These are phyloP conservation scores for Actinernus sp. DNA, from an alignment of 92 coral and sea anemone genomes.

Conservation along the genomic window DNA sequence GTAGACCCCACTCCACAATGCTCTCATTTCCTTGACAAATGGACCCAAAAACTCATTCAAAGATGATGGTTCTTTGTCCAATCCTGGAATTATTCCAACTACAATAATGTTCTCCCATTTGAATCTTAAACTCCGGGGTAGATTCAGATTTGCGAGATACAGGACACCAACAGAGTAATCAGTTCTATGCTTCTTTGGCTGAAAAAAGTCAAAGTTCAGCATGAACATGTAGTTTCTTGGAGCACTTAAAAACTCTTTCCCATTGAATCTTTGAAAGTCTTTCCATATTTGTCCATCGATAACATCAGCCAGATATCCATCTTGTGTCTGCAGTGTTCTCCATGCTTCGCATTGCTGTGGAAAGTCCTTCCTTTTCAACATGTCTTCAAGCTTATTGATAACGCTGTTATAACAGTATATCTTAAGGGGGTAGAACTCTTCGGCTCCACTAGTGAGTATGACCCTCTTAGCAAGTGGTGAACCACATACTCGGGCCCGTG, in stretches of 20 bases:
- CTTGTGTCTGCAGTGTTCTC: slow-evolving; percentile 34
- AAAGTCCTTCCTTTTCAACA: slow-evolving; percentile 19
- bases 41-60: slow-evolving; percentile 51
- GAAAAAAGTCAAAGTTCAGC: slow-evolving; percentile 72
- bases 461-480: slow-evolving; percentile 45
- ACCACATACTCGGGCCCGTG: slow-evolving; percentile 25
- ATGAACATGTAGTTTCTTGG: slow-evolving; percentile 52
- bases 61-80: slow-evolving; percentile 43
- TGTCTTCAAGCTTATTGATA: slow-evolving; percentile 44
- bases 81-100: slow-evolving; percentile 45
- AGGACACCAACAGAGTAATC: slow-evolving; percentile 64
- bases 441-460: slow-evolving; percentile 25
- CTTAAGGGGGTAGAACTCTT: slow-evolving; percentile 53
- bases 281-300: slow-evolving; percentile 60
- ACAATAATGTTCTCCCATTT: slow-evolving; percentile 51
- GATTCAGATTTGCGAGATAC: slow-evolving; percentile 45
- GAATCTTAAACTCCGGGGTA: slow-evolving; percentile 43
- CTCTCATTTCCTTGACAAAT: slow-evolving; percentile 45
- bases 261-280: slow-evolving; percentile 42
- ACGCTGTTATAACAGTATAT: slow-evolving; percentile 74
- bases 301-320: slow-evolving; percentile 34
- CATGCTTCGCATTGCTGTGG: slow-evolving; percentile 51
- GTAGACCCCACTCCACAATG: slow-evolving; percentile 36
- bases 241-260: slow-evolving; percentile 39
- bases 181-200: slow-evolving; percentile 52